phyloP scores from a whole-genome alignment of 2,888 invertebrate species.

The Dryocosmus kuriphilus region DNA sequence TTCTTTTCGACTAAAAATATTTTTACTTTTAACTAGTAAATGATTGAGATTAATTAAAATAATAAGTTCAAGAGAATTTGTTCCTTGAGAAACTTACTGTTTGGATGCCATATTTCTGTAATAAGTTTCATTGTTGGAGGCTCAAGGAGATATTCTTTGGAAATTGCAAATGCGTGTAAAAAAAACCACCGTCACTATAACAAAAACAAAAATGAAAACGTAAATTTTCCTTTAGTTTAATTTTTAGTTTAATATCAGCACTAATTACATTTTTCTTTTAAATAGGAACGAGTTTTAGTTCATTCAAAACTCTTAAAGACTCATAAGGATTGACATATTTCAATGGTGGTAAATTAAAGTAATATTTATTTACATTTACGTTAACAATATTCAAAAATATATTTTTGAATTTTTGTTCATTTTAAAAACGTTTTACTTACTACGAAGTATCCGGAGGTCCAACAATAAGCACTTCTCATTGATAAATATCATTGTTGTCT shows the following conservation, averaged over 20 bases:
- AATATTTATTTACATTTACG: neutral
- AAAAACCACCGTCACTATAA: constrained; percentile 98
- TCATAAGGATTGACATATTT: neutral
- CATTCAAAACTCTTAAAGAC: neutral
- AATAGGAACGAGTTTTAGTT: no score
- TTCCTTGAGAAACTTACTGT: constrained; percentile 86
- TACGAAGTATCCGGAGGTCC: constrained; percentile 99
- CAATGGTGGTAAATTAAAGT: constrained; percentile 38
- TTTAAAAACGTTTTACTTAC: constrained; percentile 82
- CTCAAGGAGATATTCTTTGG: constrained; percentile 98
- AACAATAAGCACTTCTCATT: constrained; percentile 99
- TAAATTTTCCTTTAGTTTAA: neutral
- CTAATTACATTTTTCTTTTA: no score
- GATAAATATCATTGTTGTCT: constrained; percentile 99
- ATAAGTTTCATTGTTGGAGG: constrained; percentile 99
- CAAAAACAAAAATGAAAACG: constrained; percentile 23
- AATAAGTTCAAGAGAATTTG: neutral
- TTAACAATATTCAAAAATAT: neutral
- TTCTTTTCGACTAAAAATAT: constrained; percentile 91
- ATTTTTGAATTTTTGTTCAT: neutral
- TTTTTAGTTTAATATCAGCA: no score
- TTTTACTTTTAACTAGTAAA: constrained; percentile 7
- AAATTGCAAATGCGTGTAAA: constrained; percentile 98
- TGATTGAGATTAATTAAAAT: neutral
- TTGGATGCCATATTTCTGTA: constrained; percentile 99